Conservation (phyloP, 2,113 vertebrate genomes). For the Climacteris rufus region DNA sequence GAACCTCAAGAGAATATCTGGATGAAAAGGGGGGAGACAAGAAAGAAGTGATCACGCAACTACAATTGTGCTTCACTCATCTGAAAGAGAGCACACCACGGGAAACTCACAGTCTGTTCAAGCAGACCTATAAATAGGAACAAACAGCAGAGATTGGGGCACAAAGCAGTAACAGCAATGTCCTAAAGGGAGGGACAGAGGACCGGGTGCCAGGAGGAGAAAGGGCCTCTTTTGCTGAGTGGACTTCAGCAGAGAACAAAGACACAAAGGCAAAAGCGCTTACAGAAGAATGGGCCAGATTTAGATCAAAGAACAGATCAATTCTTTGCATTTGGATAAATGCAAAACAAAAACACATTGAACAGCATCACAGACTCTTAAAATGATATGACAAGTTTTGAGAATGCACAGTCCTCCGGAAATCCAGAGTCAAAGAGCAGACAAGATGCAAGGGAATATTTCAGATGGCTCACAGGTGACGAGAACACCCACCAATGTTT, state of each 20-base stretch:
- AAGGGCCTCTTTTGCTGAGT: background rate
- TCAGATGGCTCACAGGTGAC: background rate
- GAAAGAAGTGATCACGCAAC: accelerated
- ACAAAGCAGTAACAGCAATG: background rate
- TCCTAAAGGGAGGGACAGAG: background rate
- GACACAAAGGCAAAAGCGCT: background rate
- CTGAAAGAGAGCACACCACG: background rate
- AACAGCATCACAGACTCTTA: background rate
- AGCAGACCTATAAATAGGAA: background rate
- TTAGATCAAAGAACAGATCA: constrained; percentile 7
- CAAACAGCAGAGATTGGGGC: background rate
- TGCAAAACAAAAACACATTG: background rate
- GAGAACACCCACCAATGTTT: background rate
- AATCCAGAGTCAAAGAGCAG: background rate
- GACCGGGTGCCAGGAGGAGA: background rate
- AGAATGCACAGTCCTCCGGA: background rate
- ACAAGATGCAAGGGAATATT: background rate
- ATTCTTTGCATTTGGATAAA: background rate
- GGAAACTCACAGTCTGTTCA: background rate
- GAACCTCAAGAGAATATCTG: background rate
- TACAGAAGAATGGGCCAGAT: background rate
- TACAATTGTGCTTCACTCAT: background rate
- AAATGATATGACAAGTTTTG: background rate
- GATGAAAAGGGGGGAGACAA: background rate
- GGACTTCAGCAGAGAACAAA: background rate